These are phyloP conservation scores for Drosophila novamexicana DNA, from an alignment of 1,140 invertebrate species.

Conservation along the genomic window DNA sequence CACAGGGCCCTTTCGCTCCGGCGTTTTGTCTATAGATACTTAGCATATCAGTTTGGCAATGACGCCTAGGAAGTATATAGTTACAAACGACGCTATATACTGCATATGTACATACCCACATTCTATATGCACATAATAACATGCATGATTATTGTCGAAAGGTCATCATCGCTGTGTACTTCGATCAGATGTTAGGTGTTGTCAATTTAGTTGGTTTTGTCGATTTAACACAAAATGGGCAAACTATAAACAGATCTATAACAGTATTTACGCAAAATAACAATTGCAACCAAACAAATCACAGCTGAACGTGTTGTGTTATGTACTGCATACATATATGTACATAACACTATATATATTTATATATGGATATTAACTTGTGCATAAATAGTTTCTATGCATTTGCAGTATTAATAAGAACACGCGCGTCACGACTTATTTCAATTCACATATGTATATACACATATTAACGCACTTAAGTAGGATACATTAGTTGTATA, in stretches of 20 bases:
- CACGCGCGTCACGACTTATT: neutral
- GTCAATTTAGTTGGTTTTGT: neutral
- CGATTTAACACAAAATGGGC: neutral
- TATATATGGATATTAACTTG: neutral
- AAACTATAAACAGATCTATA: neutral
- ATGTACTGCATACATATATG: neutral
- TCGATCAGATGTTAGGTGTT: neutral
- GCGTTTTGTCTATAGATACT: neutral
- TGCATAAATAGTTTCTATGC: neutral
- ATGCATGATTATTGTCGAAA: slow-evolving; percentile 3
- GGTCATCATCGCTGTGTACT: neutral
- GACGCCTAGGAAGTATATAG: neutral
- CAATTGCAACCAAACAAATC: neutral
- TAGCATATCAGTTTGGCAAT: slow-evolving; percentile 11
- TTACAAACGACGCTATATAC: neutral
- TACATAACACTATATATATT: neutral
- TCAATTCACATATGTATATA: neutral
- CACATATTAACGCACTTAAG: slow-evolving; percentile 1
- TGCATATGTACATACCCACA: neutral
- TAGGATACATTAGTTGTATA: slow-evolving; percentile 5
- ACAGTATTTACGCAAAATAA: neutral
- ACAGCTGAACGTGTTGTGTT: neutral
- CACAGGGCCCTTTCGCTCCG: neutral
- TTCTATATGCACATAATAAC: neutral
- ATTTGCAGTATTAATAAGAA: neutral